These are phyloP conservation scores for Amphiura filiformis DNA, from an alignment of 35 echinoderm and acorn worm genomes.

Conservation along the genomic window DNA sequence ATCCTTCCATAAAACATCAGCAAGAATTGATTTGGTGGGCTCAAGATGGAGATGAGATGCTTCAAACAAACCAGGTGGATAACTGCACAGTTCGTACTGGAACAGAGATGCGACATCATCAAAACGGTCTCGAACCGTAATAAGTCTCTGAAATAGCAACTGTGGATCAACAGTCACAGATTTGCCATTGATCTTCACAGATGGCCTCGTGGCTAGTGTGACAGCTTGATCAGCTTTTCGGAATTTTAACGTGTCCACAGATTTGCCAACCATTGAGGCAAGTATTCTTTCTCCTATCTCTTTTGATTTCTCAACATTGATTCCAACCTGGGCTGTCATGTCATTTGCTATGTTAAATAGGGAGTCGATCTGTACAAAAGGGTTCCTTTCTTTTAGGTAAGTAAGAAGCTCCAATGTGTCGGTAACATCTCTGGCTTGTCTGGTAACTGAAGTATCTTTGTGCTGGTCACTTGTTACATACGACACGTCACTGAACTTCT, in stretches of 20 bases:
- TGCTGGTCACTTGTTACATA: conserved; percentile 47
- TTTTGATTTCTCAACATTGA: conserved; percentile 60
- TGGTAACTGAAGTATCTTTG: conserved; percentile 32
- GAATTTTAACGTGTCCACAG: conserved; percentile 45
- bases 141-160: conserved; percentile 61
- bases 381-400: conserved; percentile 31
- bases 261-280: conserved; percentile 7
- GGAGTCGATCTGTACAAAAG: conserved; percentile 18
- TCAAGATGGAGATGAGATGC: background rate
- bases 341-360: conserved; percentile 54
- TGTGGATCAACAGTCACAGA: conserved; percentile 54
- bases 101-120: conserved; percentile 25
- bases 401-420: conserved; percentile 15
- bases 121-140: background rate
- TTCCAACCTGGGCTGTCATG: conserved; percentile 17
- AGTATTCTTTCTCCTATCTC: conserved; percentile 48
- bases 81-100: conserved; percentile 72
- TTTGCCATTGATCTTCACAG: conserved; percentile 37
- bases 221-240: conserved; percentile 42
- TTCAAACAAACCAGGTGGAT: conserved; percentile 78
- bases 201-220: conserved; percentile 25
- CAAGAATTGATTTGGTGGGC: conserved; percentile 45
- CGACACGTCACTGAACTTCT: conserved; percentile 32
- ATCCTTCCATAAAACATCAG: conserved; percentile 43
- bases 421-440: conserved; percentile 22